Conservation (phyloP, 2,888 invertebrate genomes). For the Drosophila nr. medialis region DNA sequence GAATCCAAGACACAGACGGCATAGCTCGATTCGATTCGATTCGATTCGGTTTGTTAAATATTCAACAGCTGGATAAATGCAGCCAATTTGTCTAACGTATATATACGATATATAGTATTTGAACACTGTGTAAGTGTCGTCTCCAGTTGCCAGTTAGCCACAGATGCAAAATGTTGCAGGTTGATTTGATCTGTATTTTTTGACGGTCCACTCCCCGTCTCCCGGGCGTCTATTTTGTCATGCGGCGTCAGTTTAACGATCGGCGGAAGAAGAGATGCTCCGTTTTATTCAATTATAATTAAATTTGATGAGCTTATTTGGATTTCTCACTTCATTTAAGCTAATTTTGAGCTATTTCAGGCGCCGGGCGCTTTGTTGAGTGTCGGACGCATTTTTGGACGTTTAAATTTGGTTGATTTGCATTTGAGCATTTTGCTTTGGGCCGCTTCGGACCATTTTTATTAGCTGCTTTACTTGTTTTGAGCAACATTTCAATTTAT, state of each 20-base stretch:
- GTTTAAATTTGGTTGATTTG: constrained; percentile 51
- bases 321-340: constrained; percentile 79
- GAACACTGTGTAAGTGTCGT: not conserved
- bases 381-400: constrained; percentile 37
- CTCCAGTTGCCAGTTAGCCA: not conserved
- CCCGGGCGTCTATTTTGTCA: constrained; percentile 51
- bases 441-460: constrained; percentile 24
- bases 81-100: not conserved
- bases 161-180: constrained; percentile 4
- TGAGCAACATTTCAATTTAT: constrained; percentile 69
- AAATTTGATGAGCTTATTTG: constrained; percentile 77
- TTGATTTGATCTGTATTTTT: not conserved
- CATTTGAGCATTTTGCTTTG: constrained; percentile 40
- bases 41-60: not conserved
- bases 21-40: not conserved
- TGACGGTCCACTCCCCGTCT: not conserved
- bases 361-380: constrained; percentile 58
- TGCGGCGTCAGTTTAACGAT: constrained; percentile 76
- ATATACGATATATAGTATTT: not conserved
- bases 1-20: not conserved
- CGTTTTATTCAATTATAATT: constrained; percentile 64
- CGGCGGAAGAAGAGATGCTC: constrained; percentile 45
- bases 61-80: not conserved
- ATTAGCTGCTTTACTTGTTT: constrained; percentile 41
- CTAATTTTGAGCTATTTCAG: constrained; percentile 67